phyloP scores from a whole-genome alignment of 1,140 invertebrate species.

The Conus betulinus region DNA sequence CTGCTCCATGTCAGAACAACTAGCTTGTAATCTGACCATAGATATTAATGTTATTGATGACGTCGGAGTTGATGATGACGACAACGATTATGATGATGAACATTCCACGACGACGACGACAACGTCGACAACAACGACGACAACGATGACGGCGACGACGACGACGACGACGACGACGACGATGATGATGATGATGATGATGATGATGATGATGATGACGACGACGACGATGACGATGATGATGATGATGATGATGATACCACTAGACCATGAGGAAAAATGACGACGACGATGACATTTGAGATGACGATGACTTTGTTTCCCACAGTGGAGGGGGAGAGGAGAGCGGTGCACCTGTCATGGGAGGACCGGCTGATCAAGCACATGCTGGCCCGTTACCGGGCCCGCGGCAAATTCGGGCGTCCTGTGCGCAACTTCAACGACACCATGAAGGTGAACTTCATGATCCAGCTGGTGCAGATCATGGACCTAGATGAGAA shows the following conservation, averaged over 20 bases:
- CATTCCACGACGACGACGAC: no score
- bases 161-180: not conserved
- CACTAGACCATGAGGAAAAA: no score
- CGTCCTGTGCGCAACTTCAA: conserved; percentile 68
- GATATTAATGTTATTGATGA: not conserved
- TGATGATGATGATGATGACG: conserved; percentile 27
- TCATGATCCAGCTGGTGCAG: conserved; percentile 71
- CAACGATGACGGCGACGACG: conserved; percentile 31
- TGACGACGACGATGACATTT: not conserved
- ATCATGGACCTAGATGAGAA: conserved; percentile 74
- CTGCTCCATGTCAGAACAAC: no score
- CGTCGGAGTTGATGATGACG: no score
- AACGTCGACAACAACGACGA: no score
- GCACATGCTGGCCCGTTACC: conserved; percentile 66
- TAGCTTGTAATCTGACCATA: not conserved
- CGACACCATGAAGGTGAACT: conserved; percentile 65
- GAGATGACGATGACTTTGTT: not conserved
- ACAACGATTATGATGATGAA: no score
- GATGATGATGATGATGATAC: conserved; percentile 21
- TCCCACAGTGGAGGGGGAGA: conserved; percentile 3
- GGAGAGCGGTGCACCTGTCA: conserved; percentile 52
- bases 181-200: conserved; percentile 31
- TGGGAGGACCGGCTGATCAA: conserved; percentile 72
- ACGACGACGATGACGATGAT: conserved; percentile 20
- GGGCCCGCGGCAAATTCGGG: conserved; percentile 63